Evolutionary conservation across 2,113 vertebrate genomes (phyloP).

Genomic region (Benitochromis conjunctus): DNA sequence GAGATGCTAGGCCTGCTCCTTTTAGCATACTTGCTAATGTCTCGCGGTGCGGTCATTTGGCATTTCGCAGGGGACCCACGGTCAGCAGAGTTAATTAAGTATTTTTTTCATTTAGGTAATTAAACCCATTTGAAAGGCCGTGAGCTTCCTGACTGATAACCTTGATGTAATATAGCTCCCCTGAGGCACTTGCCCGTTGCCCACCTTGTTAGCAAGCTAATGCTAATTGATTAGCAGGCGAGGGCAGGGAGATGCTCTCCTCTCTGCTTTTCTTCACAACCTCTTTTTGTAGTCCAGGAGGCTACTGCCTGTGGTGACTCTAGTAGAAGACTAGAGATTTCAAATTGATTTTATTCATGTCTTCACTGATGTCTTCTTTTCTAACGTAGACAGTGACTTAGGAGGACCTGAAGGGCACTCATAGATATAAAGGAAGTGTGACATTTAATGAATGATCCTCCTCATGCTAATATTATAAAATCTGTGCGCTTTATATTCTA

Average conservation of each 20-base stretch:
- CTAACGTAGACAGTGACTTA: background rate
- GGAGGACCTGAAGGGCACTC: background rate
- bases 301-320: background rate
- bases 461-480: background rate
- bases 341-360: background rate
- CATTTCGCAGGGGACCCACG: background rate
- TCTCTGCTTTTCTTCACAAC: background rate
- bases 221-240: slow-evolving; percentile 41
- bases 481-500: background rate
- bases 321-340: background rate
- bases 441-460: background rate
- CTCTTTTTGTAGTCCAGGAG: background rate
- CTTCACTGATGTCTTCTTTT: background rate
- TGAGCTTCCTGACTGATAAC: background rate
- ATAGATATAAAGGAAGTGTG: background rate
- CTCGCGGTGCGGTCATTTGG: slow-evolving; percentile 33
- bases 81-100: background rate
- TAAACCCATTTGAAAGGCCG: background rate
- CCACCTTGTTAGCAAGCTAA: slow-evolving; percentile 38
- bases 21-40: slow-evolving; percentile 44
- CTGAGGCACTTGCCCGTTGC: background rate
- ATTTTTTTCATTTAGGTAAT: background rate
- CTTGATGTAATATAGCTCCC: background rate
- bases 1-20: slow-evolving; percentile 49
- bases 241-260: slow-evolving; percentile 29